Base-by-base conservation (phyloP, 2,797 vertebrate species). In the Coendou prehensilis region DNA sequence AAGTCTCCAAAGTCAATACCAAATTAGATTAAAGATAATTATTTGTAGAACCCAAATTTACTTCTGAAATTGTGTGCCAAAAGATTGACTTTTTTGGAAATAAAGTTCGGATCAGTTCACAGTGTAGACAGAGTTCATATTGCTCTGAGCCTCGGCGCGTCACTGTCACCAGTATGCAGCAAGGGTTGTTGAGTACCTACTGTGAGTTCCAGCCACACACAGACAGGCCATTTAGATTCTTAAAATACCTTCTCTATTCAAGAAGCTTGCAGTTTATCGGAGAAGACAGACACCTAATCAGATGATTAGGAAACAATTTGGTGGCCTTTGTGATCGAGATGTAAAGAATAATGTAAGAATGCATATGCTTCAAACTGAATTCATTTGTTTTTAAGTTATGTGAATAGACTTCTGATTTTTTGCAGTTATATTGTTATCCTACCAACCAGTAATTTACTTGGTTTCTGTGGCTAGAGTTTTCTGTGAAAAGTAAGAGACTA, bases 11-110 rank as follows among this genome's bases (percentile, higher is more conserved):
- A 71, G 63, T 69, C 59, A 57, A 23, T 57, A 80, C 14, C 33
- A 86, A 95, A 92, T 81, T 84, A 76, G 64, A 73, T 88, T 94
- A 93, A 92, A 90, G 82, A 64, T 81, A 91, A 91, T 93, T 85
- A 85, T 50, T 79, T 61, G 23, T n/a, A 89, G 73, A 71, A 50
- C 47, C 59, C 41, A 75, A 61, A 91, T 85, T 88, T 78, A 78
- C 78, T 91, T 80, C 56, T 95, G 83, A 93, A 88, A 78, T 59
- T 33, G n/a, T 88, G 76, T 57, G 22, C 56, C 57, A 80, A 61
- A 96, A 90, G 56, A 41, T 30, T 56, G 37, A 71, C 7, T 67
- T 30, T 22, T 37, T 92, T 28, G 17, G 45, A 83, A 95, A 78
- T 52, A 3, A 89, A 86, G 17, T 84, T 3, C 47, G 50, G 4